A percentile compares a stretch with the other conserved stretches of the same genome.
Evolutionary conservation across 53 echinoderm and acorn worm genomes (phyloP).

Genomic region (Antedon mediterranea): DNA sequence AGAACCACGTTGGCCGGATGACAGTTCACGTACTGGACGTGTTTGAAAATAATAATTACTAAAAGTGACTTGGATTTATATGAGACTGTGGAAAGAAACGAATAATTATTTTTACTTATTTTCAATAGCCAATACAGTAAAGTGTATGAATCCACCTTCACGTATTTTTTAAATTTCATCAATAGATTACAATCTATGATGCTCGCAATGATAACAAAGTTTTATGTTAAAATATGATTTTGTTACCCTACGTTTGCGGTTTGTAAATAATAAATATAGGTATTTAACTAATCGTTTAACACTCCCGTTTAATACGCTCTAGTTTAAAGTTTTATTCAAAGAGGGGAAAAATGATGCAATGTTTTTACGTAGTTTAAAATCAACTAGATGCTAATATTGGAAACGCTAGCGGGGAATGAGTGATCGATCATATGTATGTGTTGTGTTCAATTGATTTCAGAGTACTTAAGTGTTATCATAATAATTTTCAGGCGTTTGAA

Average conservation of each 20-base stretch:
- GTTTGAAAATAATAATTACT: background rate
- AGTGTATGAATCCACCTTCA: background rate
- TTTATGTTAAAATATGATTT: too few species aligned
- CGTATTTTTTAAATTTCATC: too few species aligned
- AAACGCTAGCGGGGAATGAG: background rate
- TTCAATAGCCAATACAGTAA: background rate
- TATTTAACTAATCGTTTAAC: too few species aligned
- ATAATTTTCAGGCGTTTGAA: constrained; percentile 1
- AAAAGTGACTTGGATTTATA: background rate
- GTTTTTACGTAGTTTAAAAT: background rate
- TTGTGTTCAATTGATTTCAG: background rate
- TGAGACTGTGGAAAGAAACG: background rate
- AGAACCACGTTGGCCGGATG: background rate
- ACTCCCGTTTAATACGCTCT: too few species aligned
- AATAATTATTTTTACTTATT: background rate
- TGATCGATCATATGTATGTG: background rate
- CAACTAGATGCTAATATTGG: background rate
- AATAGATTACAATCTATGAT: too few species aligned
- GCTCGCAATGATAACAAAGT: too few species aligned
- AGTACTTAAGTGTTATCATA: background rate
- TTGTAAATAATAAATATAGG: too few species aligned
- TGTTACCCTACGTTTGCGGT: too few species aligned
- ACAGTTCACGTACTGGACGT: background rate
- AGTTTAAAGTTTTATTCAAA: too few species aligned
- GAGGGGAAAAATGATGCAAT: background rate